A percentile compares a stretch with the other conserved stretches of the same genome.
Evolutionary conservation across 2,113 vertebrate genomes (phyloP).

Genomic region (Columba livia): DNA sequence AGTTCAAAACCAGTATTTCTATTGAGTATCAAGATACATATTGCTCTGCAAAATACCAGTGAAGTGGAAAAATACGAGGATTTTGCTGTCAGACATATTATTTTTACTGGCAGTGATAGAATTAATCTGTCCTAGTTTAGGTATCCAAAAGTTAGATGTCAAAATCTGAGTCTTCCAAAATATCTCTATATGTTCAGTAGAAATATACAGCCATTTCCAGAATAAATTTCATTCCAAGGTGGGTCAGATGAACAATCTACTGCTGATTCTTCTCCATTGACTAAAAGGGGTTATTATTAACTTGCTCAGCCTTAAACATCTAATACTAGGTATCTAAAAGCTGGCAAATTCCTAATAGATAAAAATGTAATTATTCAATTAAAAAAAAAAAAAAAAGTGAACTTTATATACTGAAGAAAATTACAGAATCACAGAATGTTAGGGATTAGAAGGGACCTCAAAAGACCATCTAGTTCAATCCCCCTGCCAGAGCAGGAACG

Average conservation of each 20-base stretch:
- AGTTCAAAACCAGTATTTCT: background rate
- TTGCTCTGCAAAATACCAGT: background rate
- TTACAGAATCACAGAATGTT: too few species aligned
- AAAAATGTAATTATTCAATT: background rate
- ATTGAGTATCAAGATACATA: background rate
- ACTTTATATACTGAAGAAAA: too few species aligned
- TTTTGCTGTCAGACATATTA: background rate
- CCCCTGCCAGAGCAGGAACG: too few species aligned
- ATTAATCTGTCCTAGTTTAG: background rate
- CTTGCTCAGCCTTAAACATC: background rate
- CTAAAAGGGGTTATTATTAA: background rate
- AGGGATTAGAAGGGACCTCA: too few species aligned
- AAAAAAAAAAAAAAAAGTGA: background rate
- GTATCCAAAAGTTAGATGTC: background rate
- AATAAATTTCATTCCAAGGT: background rate
- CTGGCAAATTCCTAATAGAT: background rate
- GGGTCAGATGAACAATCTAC: background rate
- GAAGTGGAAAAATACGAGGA: background rate
- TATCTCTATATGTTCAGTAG: background rate
- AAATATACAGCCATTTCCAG: background rate
- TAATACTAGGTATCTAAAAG: background rate
- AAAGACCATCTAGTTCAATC: too few species aligned
- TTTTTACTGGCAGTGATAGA: background rate
- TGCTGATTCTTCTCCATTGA: background rate
- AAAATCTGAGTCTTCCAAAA: background rate